Conservation (phyloP, 2,888 invertebrate species). For the Drosophila nr. perissopoda region DNA sequence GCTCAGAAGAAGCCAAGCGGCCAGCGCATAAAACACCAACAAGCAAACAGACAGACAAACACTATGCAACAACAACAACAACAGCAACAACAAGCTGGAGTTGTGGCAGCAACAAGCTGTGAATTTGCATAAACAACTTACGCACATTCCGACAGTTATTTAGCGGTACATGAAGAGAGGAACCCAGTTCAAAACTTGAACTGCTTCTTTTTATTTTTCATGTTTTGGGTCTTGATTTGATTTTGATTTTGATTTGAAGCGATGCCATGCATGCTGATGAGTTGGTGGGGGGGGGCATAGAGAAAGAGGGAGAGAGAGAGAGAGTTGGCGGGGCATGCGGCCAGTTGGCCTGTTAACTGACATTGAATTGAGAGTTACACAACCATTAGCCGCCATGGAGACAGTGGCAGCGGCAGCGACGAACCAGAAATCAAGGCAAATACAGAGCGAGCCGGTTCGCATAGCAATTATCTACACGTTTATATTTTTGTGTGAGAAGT, state of each 20-base stretch:
- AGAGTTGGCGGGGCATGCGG: slow-evolving; percentile 8
- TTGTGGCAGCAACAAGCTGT: slow-evolving; percentile 32
- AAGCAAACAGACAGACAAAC: slow-evolving; percentile 22
- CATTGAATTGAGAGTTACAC: slow-evolving; percentile 79
- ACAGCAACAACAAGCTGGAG: slow-evolving; percentile 4
- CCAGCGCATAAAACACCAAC: slow-evolving; percentile 59
- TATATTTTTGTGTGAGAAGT: slow-evolving; percentile 29
- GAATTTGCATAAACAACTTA: slow-evolving; percentile 72
- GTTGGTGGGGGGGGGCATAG: not conserved
- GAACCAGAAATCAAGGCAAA: slow-evolving; percentile 70
- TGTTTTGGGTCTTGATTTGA: slow-evolving; percentile 59
- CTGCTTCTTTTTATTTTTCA: slow-evolving; percentile 32
- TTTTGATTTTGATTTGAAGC: slow-evolving; percentile 66
- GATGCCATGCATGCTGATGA: slow-evolving; percentile 63
- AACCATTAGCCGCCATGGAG: slow-evolving; percentile 44
- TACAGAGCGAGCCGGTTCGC: slow-evolving; percentile 62
- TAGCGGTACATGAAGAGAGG: slow-evolving; percentile 64
- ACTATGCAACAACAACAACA: slow-evolving; percentile 14
- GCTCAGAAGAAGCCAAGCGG: slow-evolving; percentile 27
- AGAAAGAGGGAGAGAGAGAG: not conserved
- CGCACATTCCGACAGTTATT: slow-evolving; percentile 68
- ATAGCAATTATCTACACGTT: slow-evolving; percentile 63
- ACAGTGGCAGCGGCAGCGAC: slow-evolving; percentile 6
- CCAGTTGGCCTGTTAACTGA: slow-evolving; percentile 59
- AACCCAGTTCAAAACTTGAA: slow-evolving; percentile 34